Percentiles rank a stretch among this genome's conserved stretches.
These are phyloP conservation scores for Sicus ferrugineus DNA, from an alignment of 2,888 invertebrate species.

Conservation along the genomic window DNA sequence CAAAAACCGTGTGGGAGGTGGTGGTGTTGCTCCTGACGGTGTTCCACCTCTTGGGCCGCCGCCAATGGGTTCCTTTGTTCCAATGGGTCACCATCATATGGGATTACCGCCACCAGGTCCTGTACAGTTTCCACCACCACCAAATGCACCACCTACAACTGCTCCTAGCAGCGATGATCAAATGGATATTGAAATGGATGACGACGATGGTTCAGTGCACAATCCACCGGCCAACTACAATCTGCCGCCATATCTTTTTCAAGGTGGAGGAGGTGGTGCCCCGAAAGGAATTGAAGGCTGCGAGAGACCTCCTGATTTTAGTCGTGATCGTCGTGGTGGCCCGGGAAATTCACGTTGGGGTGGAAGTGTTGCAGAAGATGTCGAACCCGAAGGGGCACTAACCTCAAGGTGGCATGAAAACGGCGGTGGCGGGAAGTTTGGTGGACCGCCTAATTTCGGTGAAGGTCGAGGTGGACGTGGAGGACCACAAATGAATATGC, in stretches of 20 bases:
- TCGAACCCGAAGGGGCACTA: constrained; percentile 46
- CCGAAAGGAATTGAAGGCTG: constrained; percentile 49
- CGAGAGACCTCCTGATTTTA: constrained; percentile 40
- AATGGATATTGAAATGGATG: constrained; percentile 82
- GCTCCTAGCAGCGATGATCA: constrained; percentile 71
- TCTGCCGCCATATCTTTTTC: constrained; percentile 62
- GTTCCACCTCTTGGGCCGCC: constrained; percentile 44
- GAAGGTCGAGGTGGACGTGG: constrained; percentile 45
- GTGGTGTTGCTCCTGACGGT: constrained; percentile 37
- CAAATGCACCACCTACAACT: constrained; percentile 46
- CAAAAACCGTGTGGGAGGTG: constrained; percentile 39
- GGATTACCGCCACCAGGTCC: constrained; percentile 61
- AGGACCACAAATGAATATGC: constrained; percentile 49
- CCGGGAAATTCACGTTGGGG: constrained; percentile 54
- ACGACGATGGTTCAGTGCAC: constrained; percentile 62
- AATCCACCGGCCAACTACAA: constrained; percentile 60
- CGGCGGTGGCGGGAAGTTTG: constrained; percentile 36
- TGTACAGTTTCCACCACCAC: constrained; percentile 55
- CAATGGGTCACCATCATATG: constrained; percentile 44
- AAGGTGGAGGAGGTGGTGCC: constrained; percentile 38
- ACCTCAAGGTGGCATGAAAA: constrained; percentile 51
- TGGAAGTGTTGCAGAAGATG: constrained; percentile 66
- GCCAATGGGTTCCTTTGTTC: constrained; percentile 42
- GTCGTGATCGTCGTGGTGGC: constrained; percentile 52
- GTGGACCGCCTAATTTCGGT: constrained; percentile 47